Percentiles rank a stretch among this genome's conserved stretches.
Conservation (phyloP, 1,140 invertebrate species). For the Drosophila lacertosa region DNA sequence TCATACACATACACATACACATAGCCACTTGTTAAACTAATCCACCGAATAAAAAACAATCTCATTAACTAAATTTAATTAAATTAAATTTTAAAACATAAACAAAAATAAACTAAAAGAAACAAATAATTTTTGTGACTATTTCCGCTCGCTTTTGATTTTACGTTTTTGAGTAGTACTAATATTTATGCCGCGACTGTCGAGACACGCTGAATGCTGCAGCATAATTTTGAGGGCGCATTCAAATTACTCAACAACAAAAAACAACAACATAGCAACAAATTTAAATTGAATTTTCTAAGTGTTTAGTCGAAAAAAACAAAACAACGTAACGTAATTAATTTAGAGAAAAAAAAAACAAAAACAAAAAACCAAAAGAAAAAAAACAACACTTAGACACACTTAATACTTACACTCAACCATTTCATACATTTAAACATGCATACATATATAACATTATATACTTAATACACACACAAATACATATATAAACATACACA, state of each 20-base stretch:
- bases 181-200: conserved; percentile 69
- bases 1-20: conserved; percentile 30
- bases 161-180: conserved; percentile 60
- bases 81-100: conserved; percentile 43
- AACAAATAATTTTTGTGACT: conserved; percentile 42
- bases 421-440: conserved; percentile 37
- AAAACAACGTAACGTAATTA: conserved; percentile 22
- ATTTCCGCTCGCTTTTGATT: conserved; percentile 61
- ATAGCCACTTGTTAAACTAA: conserved; percentile 81
- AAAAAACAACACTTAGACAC: conserved; percentile 42
- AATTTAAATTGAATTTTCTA: conserved; percentile 77
- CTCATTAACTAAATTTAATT: conserved; percentile 75
- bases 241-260: conserved; percentile 14
- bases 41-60: conserved; percentile 79
- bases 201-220: conserved; percentile 33
- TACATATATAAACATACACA: conserved; percentile 50
- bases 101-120: conserved; percentile 35
- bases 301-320: conserved; percentile 68
- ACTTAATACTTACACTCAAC: conserved; percentile 40
- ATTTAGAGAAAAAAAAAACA: conserved; percentile 18
- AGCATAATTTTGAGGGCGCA: conserved; percentile 59
- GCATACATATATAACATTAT: conserved; percentile 46
- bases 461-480: conserved; percentile 52
- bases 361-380: conserved; percentile 34
- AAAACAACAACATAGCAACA: conserved; percentile 52